A percentile compares a stretch with the other conserved stretches of the same genome.
These are phyloP conservation scores for Meloidogyne chitwoodi DNA, from an alignment of 1,140 invertebrate genomes.

Conservation along the genomic window DNA sequence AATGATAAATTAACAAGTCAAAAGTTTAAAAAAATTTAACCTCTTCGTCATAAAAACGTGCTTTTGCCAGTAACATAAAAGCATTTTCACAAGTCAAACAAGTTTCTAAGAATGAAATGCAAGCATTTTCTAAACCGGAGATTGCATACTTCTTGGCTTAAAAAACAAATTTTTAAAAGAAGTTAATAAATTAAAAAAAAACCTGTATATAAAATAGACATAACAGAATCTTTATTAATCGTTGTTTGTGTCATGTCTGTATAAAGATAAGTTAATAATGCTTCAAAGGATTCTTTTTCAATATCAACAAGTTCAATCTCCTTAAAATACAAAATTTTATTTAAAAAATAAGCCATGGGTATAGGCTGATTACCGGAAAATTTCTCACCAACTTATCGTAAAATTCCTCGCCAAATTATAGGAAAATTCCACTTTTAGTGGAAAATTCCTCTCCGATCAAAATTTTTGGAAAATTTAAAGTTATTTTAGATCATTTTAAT, in stretches of 20 bases:
- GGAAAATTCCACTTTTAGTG: too few relatives aligned
- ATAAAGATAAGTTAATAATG: conserved; percentile 72
- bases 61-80: conserved; percentile 74
- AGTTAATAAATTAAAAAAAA: neutral
- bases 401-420: too few relatives aligned
- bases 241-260: conserved; percentile 72
- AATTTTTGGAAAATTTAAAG: too few relatives aligned
- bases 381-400: too few relatives aligned
- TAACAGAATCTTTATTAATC: conserved; percentile 78
- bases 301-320: conserved; percentile 28
- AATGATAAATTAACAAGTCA: too few relatives aligned
- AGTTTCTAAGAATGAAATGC: conserved; percentile 77
- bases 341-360: too few relatives aligned
- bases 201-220: conserved; percentile 75
- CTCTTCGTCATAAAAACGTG: conserved; percentile 71
- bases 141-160: conserved; percentile 83
- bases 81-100: conserved; percentile 78
- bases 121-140: conserved; percentile 74
- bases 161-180: neutral
- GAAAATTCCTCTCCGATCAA: too few relatives aligned
- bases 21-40: neutral
- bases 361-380: too few relatives aligned
- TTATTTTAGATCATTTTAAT: too few relatives aligned
- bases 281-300: conserved; percentile 51
- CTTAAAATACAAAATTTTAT: neutral